Conservation (phyloP, 2,888 invertebrate genomes). For the Chaetoderma sp. region DNA sequence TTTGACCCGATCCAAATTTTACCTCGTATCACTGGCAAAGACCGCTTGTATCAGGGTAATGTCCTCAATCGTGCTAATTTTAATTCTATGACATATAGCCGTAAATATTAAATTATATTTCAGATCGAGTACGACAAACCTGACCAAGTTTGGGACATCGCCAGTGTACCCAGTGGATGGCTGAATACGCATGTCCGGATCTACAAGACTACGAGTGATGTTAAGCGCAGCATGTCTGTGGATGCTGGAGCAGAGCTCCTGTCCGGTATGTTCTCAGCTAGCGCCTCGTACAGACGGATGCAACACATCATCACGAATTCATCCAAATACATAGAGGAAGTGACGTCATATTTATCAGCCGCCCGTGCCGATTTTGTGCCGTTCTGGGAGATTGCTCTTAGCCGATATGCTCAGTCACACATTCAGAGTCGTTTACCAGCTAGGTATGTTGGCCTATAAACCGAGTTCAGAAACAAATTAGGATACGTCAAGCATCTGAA, state of each 20-base stretch:
- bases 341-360: slow-evolving; percentile 19
- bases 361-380: slow-evolving; percentile 8
- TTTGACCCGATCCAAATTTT: too few species aligned
- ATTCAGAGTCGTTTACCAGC: slow-evolving; percentile 6
- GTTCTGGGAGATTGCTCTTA: slow-evolving; percentile 7
- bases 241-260: slow-evolving; percentile 12
- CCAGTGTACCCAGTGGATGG: slow-evolving; percentile 21
- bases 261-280: slow-evolving; percentile 32
- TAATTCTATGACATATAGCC: too few species aligned
- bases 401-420: slow-evolving; percentile 4
- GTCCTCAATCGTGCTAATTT: too few species aligned
- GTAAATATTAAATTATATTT: too few species aligned
- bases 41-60: too few species aligned
- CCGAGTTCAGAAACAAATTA: too few species aligned
- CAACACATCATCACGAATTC: slow-evolving; percentile 26
- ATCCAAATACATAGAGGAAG: slow-evolving; percentile 19
- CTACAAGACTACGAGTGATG: slow-evolving; percentile 22
- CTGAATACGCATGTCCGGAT: slow-evolving; percentile 15
- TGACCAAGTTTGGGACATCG: slow-evolving; percentile 21
- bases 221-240: slow-evolving; percentile 10
- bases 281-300: slow-evolving; percentile 20
- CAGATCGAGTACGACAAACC: too few species aligned
- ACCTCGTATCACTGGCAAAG: too few species aligned
- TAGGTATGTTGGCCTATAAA: too few species aligned
- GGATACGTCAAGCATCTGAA: too few species aligned